Evolutionary conservation across 1,140 invertebrate genomes (phyloP).

Genomic region (Danaus plexippus): DNA sequence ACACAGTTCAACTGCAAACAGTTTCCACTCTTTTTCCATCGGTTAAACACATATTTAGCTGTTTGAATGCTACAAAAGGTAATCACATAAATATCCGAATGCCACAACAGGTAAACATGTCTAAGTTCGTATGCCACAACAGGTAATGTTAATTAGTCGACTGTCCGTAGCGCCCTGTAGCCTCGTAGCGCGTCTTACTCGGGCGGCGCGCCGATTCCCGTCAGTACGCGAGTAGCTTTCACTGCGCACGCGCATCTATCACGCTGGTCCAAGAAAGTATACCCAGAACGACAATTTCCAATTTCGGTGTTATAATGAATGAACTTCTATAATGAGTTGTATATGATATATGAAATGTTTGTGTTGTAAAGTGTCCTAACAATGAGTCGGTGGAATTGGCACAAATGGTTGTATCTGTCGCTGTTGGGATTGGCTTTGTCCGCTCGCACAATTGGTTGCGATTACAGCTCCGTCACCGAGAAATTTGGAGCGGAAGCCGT

Average conservation of each 20-base stretch:
- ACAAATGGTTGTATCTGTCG: conserved; percentile 67
- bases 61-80: too few relatives aligned
- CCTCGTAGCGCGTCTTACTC: conserved; percentile 32
- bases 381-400: conserved; percentile 65
- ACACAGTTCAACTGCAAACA: too few relatives aligned
- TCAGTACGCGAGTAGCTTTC: conserved; percentile 51
- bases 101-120: too few relatives aligned
- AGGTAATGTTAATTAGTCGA: conserved; percentile 21
- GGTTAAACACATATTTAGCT: too few relatives aligned
- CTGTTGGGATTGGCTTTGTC: conserved; percentile 70
- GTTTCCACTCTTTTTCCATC: too few relatives aligned
- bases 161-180: conserved; percentile 47
- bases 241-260: conserved; percentile 48
- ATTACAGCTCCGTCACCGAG: conserved; percentile 68
- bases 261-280: too few relatives aligned
- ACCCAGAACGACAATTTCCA: too few relatives aligned
- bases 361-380: conserved; percentile 14
- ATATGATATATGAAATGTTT: too few relatives aligned
- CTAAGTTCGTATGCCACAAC: conserved; percentile 1
- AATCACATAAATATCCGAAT: too few relatives aligned
- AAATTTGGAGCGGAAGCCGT: conserved; percentile 69
- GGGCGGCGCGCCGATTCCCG: conserved; percentile 20
- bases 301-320: too few relatives aligned
- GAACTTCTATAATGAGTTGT: too few relatives aligned
- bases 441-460: conserved; percentile 67